Conservation (phyloP, 1,140 invertebrate species). For the Diorhabda elongata region DNA sequence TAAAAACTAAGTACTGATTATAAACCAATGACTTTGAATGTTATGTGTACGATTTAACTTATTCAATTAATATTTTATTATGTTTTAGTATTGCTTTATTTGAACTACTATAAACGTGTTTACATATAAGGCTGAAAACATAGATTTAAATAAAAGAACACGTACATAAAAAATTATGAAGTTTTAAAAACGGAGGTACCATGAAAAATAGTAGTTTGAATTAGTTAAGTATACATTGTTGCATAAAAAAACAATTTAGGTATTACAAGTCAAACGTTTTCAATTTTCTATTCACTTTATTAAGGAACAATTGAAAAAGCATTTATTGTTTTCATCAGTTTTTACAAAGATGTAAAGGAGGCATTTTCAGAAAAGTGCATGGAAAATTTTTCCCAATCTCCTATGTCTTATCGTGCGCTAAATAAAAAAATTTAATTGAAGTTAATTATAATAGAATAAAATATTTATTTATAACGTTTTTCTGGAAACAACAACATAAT, state of each 20-base stretch:
- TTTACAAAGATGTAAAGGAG: too few relatives aligned
- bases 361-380: too few relatives aligned
- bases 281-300: too few relatives aligned
- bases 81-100: neutral
- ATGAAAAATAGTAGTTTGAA: neutral
- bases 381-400: too few relatives aligned
- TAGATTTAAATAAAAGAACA: neutral
- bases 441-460: too few relatives aligned
- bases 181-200: neutral
- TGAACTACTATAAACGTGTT: conserved; percentile 3
- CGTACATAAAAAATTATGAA: neutral
- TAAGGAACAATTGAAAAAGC: too few relatives aligned
- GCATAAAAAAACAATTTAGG: neutral
- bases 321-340: too few relatives aligned
- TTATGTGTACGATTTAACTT: conserved; percentile 1
- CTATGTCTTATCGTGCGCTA: too few relatives aligned
- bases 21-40: neutral
- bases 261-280: too few relatives aligned
- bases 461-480: too few relatives aligned
- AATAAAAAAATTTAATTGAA: too few relatives aligned
- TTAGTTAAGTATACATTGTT: neutral
- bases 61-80: neutral
- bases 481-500: too few relatives aligned
- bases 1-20: neutral
- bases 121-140: neutral